These are phyloP conservation scores for Crypturellus tataupa DNA, from an alignment of 2,797 vertebrate genomes.

Conservation along the genomic window DNA sequence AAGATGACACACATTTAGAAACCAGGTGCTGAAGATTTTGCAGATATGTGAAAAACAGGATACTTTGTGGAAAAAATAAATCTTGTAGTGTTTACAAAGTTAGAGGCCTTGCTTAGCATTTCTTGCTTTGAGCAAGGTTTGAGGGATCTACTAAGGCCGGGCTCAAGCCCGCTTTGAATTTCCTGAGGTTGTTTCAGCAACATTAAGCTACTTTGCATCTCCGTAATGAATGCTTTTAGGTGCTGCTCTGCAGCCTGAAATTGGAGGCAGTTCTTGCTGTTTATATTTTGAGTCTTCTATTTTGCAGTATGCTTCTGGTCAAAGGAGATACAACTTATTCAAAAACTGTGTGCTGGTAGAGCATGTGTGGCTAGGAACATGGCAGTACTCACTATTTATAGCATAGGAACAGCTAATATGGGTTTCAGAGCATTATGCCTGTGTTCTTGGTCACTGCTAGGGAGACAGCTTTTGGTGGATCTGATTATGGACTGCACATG, in stretches of 20 bases:
- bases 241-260: background rate
- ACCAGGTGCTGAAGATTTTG: background rate
- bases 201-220: background rate
- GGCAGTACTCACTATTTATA: background rate
- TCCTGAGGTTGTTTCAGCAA: background rate
- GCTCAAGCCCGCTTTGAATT: background rate
- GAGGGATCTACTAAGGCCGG: background rate
- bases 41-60: background rate
- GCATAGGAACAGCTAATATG: fast-evolving
- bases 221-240: background rate
- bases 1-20: background rate
- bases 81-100: background rate
- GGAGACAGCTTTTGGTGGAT: background rate
- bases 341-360: background rate
- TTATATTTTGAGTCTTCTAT: background rate
- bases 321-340: background rate
- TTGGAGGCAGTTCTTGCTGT: background rate
- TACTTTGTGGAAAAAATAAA: background rate
- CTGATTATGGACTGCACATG: background rate
- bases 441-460: background rate
- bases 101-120: background rate
- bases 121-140: background rate
- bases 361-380: background rate
- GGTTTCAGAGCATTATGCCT: background rate
- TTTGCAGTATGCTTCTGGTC: background rate